Evolutionary conservation across 2,888 invertebrate species (phyloP).

Genomic region (Papilio demoleus): DNA sequence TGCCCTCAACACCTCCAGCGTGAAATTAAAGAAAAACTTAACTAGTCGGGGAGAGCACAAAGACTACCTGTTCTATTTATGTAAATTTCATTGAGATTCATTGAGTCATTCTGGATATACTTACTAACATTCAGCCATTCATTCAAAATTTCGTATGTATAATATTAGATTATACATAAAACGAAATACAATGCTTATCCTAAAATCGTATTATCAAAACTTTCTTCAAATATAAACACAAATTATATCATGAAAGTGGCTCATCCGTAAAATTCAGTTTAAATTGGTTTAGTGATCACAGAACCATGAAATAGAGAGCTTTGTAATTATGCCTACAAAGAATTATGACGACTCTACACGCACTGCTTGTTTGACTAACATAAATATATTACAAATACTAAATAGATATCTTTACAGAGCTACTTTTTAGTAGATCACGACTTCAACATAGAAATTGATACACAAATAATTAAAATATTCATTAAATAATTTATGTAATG

Average conservation of each 20-base stretch:
- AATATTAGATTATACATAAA: too few relatives aligned
- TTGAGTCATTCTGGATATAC: too few relatives aligned
- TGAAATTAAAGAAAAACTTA: too few relatives aligned
- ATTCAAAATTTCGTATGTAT: too few relatives aligned
- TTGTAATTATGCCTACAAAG: constrained; percentile 41
- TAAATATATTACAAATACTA: constrained; percentile 1
- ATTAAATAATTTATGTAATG: not conserved
- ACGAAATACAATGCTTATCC: not conserved
- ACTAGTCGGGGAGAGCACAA: too few relatives aligned
- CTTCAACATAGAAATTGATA: too few relatives aligned
- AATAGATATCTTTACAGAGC: not conserved
- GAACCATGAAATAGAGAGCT: constrained; percentile 41
- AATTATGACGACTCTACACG: constrained; percentile 35
- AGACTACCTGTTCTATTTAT: too few relatives aligned
- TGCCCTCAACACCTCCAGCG: too few relatives aligned
- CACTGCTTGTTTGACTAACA: constrained; percentile 28
- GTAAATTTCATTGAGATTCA: too few relatives aligned
- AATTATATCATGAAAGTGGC: constrained; percentile 39
- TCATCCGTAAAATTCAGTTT: constrained; percentile 40
- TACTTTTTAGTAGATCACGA: too few relatives aligned
- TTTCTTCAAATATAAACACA: constrained; percentile 34
- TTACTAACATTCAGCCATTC: too few relatives aligned
- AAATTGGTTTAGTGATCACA: constrained; percentile 42
- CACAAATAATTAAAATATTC: not conserved
- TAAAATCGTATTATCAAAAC: not conserved